These are phyloP conservation scores for Raja brachyura DNA, from an alignment of 2,113 vertebrate genomes.

Conservation along the genomic window DNA sequence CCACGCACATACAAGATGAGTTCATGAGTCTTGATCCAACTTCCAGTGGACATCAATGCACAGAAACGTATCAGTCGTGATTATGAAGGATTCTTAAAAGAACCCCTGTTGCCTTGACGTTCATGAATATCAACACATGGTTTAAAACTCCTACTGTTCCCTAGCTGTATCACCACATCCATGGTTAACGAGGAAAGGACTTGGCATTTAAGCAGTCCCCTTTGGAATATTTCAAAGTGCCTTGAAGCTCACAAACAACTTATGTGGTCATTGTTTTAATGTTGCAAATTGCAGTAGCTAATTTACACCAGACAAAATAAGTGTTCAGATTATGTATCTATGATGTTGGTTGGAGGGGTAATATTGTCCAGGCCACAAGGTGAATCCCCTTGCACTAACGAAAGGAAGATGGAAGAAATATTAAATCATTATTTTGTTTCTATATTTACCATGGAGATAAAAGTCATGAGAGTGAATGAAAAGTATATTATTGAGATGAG, in stretches of 20 bases:
- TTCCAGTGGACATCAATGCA: neutral
- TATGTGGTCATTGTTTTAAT: neutral
- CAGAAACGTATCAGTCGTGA: neutral
- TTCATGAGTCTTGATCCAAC: neutral
- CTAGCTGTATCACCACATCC: neutral
- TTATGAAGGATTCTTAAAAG: neutral
- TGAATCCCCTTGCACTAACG: neutral
- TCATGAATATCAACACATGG: neutral
- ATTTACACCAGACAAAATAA: neutral
- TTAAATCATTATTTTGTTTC: too few relatives aligned
- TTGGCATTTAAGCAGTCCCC: neutral
- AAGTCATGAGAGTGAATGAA: too few relatives aligned
- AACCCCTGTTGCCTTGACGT: neutral
- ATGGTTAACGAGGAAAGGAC: neutral
- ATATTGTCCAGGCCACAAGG: neutral
- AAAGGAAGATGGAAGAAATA: too few relatives aligned
- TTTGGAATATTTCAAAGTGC: neutral
- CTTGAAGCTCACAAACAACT: neutral
- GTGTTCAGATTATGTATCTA: neutral
- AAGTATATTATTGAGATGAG: too few relatives aligned
- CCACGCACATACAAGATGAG: neutral
- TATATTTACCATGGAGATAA: too few relatives aligned
- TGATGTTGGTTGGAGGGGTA: neutral
- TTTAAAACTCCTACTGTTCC: neutral
- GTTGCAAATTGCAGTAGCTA: neutral